Evolutionary conservation across 2,113 vertebrate species (phyloP).

Genomic region (Seriola aureovittata): DNA sequence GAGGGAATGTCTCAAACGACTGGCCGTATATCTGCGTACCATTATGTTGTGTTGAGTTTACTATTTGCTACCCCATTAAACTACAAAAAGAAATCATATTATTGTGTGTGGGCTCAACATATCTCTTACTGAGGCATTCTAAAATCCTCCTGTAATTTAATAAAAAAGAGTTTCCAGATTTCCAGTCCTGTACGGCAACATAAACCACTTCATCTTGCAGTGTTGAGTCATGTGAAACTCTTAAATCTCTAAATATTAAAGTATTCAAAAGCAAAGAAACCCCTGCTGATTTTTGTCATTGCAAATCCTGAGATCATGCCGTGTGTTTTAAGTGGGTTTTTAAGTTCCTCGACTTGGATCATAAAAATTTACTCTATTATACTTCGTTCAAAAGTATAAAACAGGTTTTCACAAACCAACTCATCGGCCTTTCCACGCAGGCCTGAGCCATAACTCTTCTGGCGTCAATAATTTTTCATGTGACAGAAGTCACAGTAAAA

Average conservation of each 20-base stretch:
- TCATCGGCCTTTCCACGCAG: slow-evolving; percentile 19
- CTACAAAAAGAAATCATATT: background rate
- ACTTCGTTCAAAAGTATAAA: slow-evolving; percentile 31
- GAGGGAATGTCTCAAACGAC: background rate
- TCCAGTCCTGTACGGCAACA: background rate
- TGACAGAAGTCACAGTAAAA: slow-evolving; percentile 65
- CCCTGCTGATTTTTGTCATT: background rate
- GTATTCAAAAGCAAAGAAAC: background rate
- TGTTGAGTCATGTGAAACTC: slow-evolving; percentile 14
- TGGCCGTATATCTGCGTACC: background rate
- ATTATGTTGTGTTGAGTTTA: background rate
- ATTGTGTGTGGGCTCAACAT: background rate
- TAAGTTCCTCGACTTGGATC: slow-evolving; percentile 29
- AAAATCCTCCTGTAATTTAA: background rate
- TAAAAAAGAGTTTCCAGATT: background rate
- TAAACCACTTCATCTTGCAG: background rate
- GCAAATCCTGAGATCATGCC: slow-evolving; percentile 12
- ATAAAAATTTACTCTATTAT: slow-evolving; percentile 45
- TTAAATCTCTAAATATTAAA: slow-evolving; percentile 32
- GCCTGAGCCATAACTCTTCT: slow-evolving; percentile 46
- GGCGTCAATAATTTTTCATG: slow-evolving; percentile 58
- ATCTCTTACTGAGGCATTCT: slow-evolving; percentile 2
- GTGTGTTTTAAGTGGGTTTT: slow-evolving; percentile 42
- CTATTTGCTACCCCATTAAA: background rate
- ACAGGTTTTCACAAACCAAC: slow-evolving; percentile 38